These are phyloP conservation scores for Cheilosia impressa DNA, from an alignment of 2,888 invertebrate species.

Conservation along the genomic window DNA sequence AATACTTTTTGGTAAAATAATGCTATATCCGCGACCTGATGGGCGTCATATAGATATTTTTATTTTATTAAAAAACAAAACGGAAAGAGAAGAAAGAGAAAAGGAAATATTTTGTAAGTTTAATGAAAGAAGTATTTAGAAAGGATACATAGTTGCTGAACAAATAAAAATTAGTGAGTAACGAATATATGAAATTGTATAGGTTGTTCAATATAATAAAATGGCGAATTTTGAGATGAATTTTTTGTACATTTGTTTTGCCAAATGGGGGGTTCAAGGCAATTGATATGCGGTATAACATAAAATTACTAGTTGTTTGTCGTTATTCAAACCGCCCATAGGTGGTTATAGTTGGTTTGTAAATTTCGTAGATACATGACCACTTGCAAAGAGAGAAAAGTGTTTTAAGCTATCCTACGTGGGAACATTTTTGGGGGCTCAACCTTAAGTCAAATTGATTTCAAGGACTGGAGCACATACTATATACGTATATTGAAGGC, in stretches of 20 bases:
- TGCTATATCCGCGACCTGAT: conserved; percentile 83
- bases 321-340: no score
- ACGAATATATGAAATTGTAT: not conserved
- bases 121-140: conserved; percentile 62
- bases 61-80: conserved; percentile 39
- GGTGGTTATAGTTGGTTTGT: no score
- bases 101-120: conserved; percentile 72
- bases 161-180: conserved; percentile 6
- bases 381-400: no score
- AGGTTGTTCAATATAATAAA: not conserved
- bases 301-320: no score
- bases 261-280: not conserved
- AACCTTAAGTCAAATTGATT: no score
- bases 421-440: no score
- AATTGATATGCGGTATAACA: no score
- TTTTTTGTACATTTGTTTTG: not conserved
- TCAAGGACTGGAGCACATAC: no score
- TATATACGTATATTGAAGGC: no score
- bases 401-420: no score
- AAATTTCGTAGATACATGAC: no score
- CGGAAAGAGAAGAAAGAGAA: conserved; percentile 73
- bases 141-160: conserved; percentile 60
- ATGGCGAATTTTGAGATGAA: not conserved
- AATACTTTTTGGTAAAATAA: conserved; percentile 81
- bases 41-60: conserved; percentile 53